Evolutionary conservation across 2,797 vertebrate genomes (phyloP).

Genomic region (Allobates femoralis): DNA sequence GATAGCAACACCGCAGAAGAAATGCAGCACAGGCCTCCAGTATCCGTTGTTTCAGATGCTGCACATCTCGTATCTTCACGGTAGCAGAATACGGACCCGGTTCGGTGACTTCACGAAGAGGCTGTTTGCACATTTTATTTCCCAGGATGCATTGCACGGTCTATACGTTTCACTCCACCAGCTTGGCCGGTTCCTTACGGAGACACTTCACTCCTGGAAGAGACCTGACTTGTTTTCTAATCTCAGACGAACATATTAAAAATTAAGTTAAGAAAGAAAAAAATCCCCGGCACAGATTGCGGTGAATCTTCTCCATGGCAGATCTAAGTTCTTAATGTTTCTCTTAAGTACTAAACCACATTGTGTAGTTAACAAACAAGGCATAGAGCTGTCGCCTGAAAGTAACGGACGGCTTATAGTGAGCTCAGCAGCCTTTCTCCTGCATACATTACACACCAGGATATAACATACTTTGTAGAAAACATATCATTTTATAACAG

Average conservation of each 20-base stretch:
- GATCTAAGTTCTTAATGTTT: neutral
- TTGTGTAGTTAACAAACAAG: neutral
- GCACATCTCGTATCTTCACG: too few species aligned
- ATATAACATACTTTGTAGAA: neutral
- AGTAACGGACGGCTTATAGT: neutral
- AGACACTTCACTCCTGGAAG: neutral
- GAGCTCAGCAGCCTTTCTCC: neutral
- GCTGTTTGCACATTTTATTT: too few species aligned
- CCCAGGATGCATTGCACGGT: too few species aligned
- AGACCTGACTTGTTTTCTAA: neutral
- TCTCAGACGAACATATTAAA: neutral
- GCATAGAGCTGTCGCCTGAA: conserved; percentile 20
- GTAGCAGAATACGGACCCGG: too few species aligned
- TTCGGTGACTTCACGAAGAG: too few species aligned
- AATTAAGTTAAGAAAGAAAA: neutral
- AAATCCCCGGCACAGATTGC: neutral
- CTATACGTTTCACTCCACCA: too few species aligned
- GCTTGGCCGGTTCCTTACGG: neutral
- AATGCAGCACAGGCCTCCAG: too few species aligned
- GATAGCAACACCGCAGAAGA: too few species aligned
- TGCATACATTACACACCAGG: conserved; percentile 5
- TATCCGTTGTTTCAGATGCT: too few species aligned
- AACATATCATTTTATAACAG: neutral
- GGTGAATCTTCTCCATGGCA: neutral
- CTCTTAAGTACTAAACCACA: neutral